phyloP scores from a whole-genome alignment of 2,888 invertebrate genomes.

The Dryobota labecula region DNA sequence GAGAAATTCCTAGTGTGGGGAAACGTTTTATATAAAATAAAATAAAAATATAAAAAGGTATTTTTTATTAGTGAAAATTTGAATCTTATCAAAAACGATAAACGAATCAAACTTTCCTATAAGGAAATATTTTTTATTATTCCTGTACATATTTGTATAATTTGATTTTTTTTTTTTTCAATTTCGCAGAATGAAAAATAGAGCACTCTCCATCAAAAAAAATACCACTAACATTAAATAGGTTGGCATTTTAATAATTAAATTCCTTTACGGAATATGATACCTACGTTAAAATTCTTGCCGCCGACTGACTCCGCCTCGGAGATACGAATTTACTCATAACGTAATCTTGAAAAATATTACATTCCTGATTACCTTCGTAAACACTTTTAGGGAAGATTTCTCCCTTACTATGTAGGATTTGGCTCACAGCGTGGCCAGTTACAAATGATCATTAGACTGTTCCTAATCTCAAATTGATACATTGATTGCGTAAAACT shows the following conservation, averaged over 20 bases:
- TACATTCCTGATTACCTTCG: constrained; percentile 58
- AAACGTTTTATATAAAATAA: too few species aligned
- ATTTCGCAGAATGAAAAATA: neutral
- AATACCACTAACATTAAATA: constrained; percentile 12
- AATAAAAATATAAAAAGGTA: too few species aligned
- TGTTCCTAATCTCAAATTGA: neutral
- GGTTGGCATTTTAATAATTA: constrained; percentile 31
- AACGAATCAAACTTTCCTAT: neutral
- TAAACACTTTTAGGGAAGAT: constrained; percentile 38
- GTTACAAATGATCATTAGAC: neutral
- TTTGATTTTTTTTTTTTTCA: neutral
- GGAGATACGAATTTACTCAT: constrained; percentile 49
- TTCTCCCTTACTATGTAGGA: constrained; percentile 4
- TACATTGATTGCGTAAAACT: neutral
- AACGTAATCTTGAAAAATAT: constrained; percentile 56
- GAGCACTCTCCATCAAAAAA: neutral
- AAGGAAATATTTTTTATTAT: neutral
- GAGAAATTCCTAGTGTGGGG: too few species aligned
- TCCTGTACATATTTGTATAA: neutral
- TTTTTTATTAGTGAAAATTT: neutral
- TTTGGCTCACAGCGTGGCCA: neutral
- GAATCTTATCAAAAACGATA: neutral
- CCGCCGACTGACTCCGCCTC: constrained; percentile 20
- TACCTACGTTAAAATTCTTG: constrained; percentile 24
- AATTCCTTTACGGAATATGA: constrained; percentile 36